Evolutionary conservation across 2,797 vertebrate species (phyloP).

Genomic region (Lindbergichthys nudifrons): DNA sequence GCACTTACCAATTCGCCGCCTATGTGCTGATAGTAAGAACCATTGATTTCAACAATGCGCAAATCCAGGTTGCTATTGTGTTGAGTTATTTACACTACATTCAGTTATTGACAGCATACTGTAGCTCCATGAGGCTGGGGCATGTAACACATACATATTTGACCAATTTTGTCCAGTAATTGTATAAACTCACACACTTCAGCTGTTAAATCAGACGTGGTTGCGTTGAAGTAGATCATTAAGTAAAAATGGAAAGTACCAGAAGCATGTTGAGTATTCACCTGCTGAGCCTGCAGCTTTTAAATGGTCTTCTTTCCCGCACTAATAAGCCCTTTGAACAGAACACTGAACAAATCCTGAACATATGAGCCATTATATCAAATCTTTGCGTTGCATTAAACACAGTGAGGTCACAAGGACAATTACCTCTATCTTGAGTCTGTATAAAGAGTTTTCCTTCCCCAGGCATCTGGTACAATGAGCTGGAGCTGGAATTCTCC

Average conservation of each 20-base stretch:
- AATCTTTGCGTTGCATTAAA: background rate
- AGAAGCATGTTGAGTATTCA: background rate
- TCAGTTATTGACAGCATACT: background rate
- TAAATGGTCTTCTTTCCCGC: background rate
- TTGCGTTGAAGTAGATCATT: background rate
- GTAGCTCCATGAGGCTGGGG: no score
- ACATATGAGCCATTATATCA: slow-evolving; percentile 13
- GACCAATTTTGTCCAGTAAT: no score
- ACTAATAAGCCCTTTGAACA: slow-evolving; percentile 1
- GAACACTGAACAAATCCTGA: slow-evolving; percentile 2
- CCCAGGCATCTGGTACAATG: slow-evolving; percentile 22
- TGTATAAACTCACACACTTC: no score
- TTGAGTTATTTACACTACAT: background rate
- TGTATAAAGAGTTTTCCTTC: slow-evolving; percentile 15
- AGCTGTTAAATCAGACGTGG: no score
- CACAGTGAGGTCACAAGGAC: slow-evolving; percentile 16
- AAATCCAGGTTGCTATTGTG: background rate
- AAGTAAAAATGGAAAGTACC: background rate
- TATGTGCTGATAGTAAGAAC: background rate
- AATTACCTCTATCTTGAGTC: slow-evolving; percentile 14
- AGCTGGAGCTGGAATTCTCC: slow-evolving; percentile 27
- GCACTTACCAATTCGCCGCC: background rate
- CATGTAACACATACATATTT: no score
- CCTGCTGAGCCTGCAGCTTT: background rate
- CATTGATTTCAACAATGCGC: background rate